Conservation (phyloP, 2,113 vertebrate genomes). For the Gobiocypris rarus region DNA sequence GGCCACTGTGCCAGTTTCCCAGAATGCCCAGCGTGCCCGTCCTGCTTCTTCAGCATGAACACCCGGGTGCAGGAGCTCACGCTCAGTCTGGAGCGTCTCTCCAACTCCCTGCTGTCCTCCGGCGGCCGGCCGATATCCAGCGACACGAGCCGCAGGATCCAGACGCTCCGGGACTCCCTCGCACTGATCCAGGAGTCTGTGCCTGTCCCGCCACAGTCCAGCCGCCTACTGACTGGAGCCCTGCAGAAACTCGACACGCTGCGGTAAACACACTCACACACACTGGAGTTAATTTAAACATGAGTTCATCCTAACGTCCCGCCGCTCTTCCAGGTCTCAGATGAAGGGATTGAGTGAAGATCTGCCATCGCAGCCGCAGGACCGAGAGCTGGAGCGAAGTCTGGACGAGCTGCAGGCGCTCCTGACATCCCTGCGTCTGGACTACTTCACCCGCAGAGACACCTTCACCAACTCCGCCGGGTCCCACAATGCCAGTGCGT, state of each 20-base stretch:
- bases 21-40: slow-evolving; percentile 81
- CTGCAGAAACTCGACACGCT: slow-evolving; percentile 53
- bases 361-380: slow-evolving; percentile 58
- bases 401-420: slow-evolving; percentile 76
- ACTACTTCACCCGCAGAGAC: slow-evolving; percentile 77
- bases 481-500: slow-evolving; percentile 75
- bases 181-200: slow-evolving; percentile 58
- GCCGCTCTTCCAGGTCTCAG: slow-evolving; percentile 67
- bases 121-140: neutral
- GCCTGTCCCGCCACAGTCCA: slow-evolving; percentile 40
- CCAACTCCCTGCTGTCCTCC: neutral
- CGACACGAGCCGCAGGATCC: slow-evolving; percentile 53
- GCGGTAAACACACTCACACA: slow-evolving; percentile 72
- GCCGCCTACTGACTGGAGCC: slow-evolving; percentile 62
- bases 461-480: slow-evolving; percentile 61
- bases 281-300: neutral
- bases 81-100: slow-evolving; percentile 58
- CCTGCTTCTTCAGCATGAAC: slow-evolving; percentile 83
- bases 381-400: slow-evolving; percentile 68
- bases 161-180: slow-evolving; percentile 53
- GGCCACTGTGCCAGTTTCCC: slow-evolving; percentile 81
- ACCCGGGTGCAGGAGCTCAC: slow-evolving; percentile 66
- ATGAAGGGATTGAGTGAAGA: slow-evolving; percentile 68
- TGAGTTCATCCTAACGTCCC: too few relatives aligned
- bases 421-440: slow-evolving; percentile 65